Evolutionary conservation across 2,113 vertebrate genomes (phyloP).

Genomic region (Rhizomys pruinosus): DNA sequence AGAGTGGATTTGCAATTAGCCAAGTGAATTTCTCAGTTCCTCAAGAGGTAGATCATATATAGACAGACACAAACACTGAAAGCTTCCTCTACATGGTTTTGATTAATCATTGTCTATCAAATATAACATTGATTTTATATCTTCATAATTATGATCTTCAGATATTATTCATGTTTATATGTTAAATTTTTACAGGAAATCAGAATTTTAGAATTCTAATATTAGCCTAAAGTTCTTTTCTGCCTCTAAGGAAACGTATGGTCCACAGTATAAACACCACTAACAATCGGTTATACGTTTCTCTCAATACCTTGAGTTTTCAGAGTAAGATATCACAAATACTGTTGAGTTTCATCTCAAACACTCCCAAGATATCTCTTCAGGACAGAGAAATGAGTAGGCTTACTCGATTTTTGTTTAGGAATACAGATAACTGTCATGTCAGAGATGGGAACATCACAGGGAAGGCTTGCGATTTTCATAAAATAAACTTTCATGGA

Average conservation of each 20-base stretch:
- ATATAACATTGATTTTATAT: constrained; percentile 33
- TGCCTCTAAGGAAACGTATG: not conserved
- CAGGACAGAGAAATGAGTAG: too few species aligned
- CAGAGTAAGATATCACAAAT: constrained; percentile 26
- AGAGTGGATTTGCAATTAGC: not conserved
- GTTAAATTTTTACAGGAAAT: constrained; percentile 35
- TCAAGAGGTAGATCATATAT: not conserved
- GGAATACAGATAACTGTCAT: too few species aligned
- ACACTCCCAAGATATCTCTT: not conserved
- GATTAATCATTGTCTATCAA: constrained; percentile 5
- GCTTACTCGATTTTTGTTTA: too few species aligned
- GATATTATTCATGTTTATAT: not conserved
- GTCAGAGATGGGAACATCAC: too few species aligned
- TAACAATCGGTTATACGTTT: not conserved
- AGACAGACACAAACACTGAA: too few species aligned
- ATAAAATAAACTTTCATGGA: too few species aligned
- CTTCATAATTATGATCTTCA: constrained; percentile 19
- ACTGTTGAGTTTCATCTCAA: not conserved
- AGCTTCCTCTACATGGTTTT: constrained; percentile 22
- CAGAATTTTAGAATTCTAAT: constrained; percentile 28
- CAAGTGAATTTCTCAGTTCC: constrained; percentile 1
- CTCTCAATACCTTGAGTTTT: not conserved
- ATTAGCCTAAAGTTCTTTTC: constrained; percentile 4
- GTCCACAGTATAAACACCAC: not conserved
- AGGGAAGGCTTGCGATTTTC: too few species aligned